Evolutionary conservation across 2,888 invertebrate species (phyloP), one percentile per base, ranked within the genome.

Genomic region (Trichogramma evanescens): DNA sequence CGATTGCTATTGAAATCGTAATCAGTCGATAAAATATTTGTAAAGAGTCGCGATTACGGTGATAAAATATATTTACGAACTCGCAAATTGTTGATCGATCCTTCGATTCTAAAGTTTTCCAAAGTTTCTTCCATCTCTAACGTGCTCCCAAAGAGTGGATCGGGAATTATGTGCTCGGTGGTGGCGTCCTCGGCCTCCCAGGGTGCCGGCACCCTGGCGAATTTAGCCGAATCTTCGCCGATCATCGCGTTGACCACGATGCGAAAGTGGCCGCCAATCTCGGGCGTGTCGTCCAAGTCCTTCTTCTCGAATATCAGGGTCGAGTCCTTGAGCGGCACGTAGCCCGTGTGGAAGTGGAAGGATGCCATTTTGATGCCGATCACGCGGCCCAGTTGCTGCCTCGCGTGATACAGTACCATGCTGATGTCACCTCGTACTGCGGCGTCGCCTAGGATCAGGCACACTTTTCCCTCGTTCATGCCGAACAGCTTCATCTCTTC

Each of bases 341-440:
- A 94, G 54, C 95, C 95, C 6, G 95, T 91, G 76, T 96, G 91
- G 71, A 96, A 88, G 79, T 93, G 91, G 49, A 95, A 79, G 69
- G 93, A 89, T 56, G 93, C 88, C 70, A 96, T 90, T 75, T 91
- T 91, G 67, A 95, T 89, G 63, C 91, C 85, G 52, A 89, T 90
- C 5, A 88, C 86, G 54, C 90, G 86, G 13, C 89, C 89, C 51
- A 91, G 81, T 63, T 93, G 89, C 72, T 93, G 92, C 1, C 96
- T 84, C 3, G 95, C 94, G 80, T 94, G 93, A 73, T 87, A 90
- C 48, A 92, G 82, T 41, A 87, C 81, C 49, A 97, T 79, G 5
- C 89, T 87, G 53, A 96, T 87, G 78, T 97, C 97, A 0, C 95
- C 95, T 53, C 84, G 84, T 10, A 93, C 89, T 0, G 88, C 88